A percentile compares a stretch with the other conserved stretches of the same genome.
These are phyloP conservation scores for Acanthosepion lycidas DNA, from an alignment of 2,888 invertebrate species.

Conservation along the genomic window DNA sequence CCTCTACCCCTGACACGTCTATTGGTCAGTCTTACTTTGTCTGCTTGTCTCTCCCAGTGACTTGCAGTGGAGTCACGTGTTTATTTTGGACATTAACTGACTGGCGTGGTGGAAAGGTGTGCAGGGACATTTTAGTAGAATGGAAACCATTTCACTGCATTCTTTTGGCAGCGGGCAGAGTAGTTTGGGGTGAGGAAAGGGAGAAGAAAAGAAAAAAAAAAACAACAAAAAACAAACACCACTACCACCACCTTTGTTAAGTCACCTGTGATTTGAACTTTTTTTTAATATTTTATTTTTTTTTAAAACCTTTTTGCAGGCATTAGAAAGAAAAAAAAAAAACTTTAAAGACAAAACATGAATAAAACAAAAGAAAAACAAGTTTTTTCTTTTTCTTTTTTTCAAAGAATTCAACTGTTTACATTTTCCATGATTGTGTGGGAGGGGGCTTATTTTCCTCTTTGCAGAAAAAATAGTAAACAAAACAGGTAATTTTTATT, in stretches of 20 bases:
- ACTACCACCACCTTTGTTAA: neutral
- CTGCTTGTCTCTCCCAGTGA: neutral
- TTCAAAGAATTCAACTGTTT: too few relatives aligned
- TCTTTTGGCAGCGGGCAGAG: neutral
- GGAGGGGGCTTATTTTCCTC: too few relatives aligned
- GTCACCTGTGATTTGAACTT: neutral
- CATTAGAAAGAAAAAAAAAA: slow-evolving; percentile 4
- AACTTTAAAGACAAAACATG: neutral
- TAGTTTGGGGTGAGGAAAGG: neutral
- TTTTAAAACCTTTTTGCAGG: neutral
- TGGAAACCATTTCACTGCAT: too few relatives aligned
- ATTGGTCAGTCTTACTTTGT: neutral
- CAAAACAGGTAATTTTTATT: too few relatives aligned
- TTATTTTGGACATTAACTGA: neutral
- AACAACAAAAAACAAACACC: neutral
- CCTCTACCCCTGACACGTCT: neutral
- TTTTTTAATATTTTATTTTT: neutral
- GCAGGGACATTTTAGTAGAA: neutral
- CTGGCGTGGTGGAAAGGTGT: neutral
- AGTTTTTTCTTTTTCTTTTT: too few relatives aligned
- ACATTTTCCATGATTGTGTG: too few relatives aligned
- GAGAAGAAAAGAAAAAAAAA: neutral
- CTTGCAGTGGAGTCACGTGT: neutral
- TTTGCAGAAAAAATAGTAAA: too few relatives aligned
- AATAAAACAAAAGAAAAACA: neutral